Evolutionary conservation across 2,888 invertebrate species (phyloP), one percentile per base, ranked within the genome.

Genomic region (Lypha dubia): DNA sequence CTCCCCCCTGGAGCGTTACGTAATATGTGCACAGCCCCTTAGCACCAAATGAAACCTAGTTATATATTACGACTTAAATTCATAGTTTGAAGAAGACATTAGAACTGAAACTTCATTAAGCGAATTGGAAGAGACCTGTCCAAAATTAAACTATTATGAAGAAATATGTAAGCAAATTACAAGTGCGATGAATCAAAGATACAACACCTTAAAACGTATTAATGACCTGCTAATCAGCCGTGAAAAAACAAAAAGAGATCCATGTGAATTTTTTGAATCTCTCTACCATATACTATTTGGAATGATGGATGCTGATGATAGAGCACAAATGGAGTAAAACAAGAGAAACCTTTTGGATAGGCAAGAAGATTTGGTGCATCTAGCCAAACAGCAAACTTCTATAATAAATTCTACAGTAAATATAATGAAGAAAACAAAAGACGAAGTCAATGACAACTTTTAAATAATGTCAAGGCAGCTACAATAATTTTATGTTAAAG

Each of bases 191-290:
- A n/a, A 44, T 15, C 44, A 44, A 44, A 44, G 44, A 44, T 44
- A 44, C 44, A 44, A 44, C n/a, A 44, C 44, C 44, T 44, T 44
- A 44, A 44, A 44, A 44, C 44, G 44, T n/a, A 44, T n/a, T n/a
- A 44, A 44, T 44, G n/a, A 44, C 44, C n/a, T 44, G 41, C n/a
- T n/a, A n/a, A n/a, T n/a, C n/a, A n/a, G n/a, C n/a, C n/a, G n/a
- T n/a, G n/a, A n/a, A n/a, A n/a, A n/a, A 44, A 44, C 15, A 44
- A 44, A n/a, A n/a, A 38, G 35, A 38, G 8, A 7, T 9, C 35
- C 35, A 38, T 38, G 7, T 38, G 35, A 38, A 38, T 38, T 38
- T 38, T 7, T 38, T 3, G 35, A 11, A 38, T 38, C 8, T 7
- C 35, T 38, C 35, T 38, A 38, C 35, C 35, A 38, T 38, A 38